A percentile compares a stretch with the other conserved stretches of the same genome.
These are phyloP conservation scores for Ectropis crepuscularia DNA, from an alignment of 2,888 invertebrate species.

Conservation along the genomic window DNA sequence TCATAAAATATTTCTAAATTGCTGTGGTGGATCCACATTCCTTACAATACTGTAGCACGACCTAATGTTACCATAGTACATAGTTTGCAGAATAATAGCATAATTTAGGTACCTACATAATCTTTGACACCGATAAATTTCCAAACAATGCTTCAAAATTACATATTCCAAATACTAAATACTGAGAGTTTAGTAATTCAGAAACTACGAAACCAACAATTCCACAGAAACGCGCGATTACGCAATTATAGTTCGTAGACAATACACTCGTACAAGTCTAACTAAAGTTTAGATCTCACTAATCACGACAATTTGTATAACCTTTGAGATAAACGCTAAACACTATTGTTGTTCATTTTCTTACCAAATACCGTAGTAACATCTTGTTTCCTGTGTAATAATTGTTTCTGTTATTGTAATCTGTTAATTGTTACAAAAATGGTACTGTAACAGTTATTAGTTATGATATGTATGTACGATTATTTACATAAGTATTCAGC, in stretches of 20 bases:
- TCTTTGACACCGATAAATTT: background rate
- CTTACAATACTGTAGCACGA: no score
- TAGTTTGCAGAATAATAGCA: no score
- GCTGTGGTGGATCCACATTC: no score
- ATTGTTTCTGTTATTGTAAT: background rate
- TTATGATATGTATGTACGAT: no score
- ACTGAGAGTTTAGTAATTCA: background rate
- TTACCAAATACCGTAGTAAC: background rate
- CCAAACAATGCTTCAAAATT: background rate
- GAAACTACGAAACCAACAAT: slow-evolving; percentile 1
- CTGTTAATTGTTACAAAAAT: no score
- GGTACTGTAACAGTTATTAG: no score
- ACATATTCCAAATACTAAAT: background rate
- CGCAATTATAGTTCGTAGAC: slow-evolving; percentile 2
- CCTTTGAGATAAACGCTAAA: background rate
- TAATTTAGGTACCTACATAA: no score
- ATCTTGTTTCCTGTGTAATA: background rate
- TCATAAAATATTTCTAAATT: no score
- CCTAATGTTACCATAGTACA: no score
- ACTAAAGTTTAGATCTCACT: background rate
- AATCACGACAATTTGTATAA: background rate
- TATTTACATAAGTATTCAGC: no score
- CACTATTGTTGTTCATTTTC: background rate
- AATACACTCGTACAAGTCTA: background rate
- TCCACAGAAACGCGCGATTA: slow-evolving; percentile 1